Percentiles rank a stretch among this genome's conserved stretches.
Conservation (phyloP, 2,888 invertebrate genomes). For the Oasisia sp. region DNA sequence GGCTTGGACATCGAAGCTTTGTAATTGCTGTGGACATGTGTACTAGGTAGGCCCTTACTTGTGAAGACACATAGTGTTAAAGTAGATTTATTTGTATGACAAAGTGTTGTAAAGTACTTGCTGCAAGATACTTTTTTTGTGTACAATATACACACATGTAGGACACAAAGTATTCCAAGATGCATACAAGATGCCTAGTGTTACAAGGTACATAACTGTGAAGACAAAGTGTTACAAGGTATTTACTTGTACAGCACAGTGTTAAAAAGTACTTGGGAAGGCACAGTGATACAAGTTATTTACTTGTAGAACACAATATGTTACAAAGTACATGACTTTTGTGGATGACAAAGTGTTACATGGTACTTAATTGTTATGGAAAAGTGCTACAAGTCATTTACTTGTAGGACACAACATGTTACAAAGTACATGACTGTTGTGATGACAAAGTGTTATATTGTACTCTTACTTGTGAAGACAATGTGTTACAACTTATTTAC, state of each 20-base stretch:
- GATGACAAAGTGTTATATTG: constrained; percentile 5
- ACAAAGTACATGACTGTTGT: not conserved
- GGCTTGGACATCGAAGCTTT: too few relatives aligned
- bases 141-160: not conserved
- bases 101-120: not conserved
- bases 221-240: not conserved
- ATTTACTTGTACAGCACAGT: not conserved
- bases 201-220: not conserved
- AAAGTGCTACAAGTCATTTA: constrained; percentile 71
- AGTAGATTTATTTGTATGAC: too few relatives aligned
- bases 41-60: not conserved
- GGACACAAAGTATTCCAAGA: constrained; percentile 14
- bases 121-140: too few relatives aligned
- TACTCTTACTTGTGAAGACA: not conserved
- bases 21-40: too few relatives aligned
- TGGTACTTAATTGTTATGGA: not conserved
- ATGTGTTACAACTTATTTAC: not conserved
- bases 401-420: constrained; percentile 87
- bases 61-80: too few relatives aligned
- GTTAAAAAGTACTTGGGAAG: not conserved
- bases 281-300: constrained; percentile 67
- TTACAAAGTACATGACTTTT: not conserved
- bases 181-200: not conserved
- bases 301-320: constrained; percentile 79
- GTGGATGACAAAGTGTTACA: not conserved